Evolutionary conservation across 2,797 vertebrate species (phyloP), one percentile per base, ranked within the genome.

Genomic region (Tapera naevia): DNA sequence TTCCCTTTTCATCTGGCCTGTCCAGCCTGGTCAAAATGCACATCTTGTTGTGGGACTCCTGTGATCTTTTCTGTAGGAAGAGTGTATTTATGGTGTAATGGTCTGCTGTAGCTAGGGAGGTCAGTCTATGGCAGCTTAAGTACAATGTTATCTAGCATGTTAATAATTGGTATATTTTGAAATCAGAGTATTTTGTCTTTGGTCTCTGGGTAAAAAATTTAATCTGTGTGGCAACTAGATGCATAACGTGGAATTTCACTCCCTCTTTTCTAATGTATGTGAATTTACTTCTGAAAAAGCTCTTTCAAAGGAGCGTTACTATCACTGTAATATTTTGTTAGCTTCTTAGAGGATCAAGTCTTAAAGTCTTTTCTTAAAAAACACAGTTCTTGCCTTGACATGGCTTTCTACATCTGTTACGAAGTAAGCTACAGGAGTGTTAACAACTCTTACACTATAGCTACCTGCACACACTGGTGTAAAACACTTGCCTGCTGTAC

Each of bases 41-140:
- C 12, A 0, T 45, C 33, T 56, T 22, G 1, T 58, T 3, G 0
- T 53, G 54, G 27, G 25, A 25, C 22, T 30, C 5, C 3, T 0
- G 1, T 9, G 11, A 24, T 56, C 21, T 5, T 18, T 30, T 50
- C 18, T 5, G 6, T 27, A 58, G 33, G 33, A 32, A 53, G 7
- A 13, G 6, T 32, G n/a, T 19, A 30, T 13, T 48, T 18, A 13
- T 0, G 0, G 11, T 48, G 22, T 10, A 10, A 2, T 24, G 27
- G 8, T 45, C n/a, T 66, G 30, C 27, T 33, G 5, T 8, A 46
- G 33, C 25, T 37, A 30, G n/a, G 21, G 12, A 61, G 45, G 35
- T 12, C 4, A 2, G 25, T 33, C 65, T 35, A 24, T n/a, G 58
- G 28, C 54, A 57, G 41, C 33, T 76, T 56, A 58, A 70, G 23